Conservation (phyloP, 2,113 vertebrate species). For the Vulpes vulpes region DNA sequence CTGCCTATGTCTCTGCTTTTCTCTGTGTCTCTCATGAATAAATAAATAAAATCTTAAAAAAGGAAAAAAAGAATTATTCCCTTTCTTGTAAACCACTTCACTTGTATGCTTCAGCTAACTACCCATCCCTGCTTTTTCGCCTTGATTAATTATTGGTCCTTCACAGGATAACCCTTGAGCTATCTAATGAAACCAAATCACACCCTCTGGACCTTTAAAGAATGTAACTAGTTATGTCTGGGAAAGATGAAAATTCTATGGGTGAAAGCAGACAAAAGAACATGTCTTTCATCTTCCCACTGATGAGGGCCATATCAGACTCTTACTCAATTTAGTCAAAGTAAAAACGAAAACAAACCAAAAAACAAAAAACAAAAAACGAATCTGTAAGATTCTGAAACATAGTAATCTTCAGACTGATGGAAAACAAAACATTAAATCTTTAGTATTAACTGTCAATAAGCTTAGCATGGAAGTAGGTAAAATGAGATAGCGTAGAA, state of each 20-base stretch:
- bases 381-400: slow-evolving; percentile 20
- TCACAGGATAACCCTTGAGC: neutral
- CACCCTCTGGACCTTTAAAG: neutral
- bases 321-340: neutral
- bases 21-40: no score
- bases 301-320: neutral
- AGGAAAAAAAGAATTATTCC: neutral
- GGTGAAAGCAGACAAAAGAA: neutral
- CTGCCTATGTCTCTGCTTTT: no score
- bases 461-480: neutral
- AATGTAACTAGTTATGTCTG: neutral
- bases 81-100: neutral
- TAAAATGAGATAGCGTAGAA: slow-evolving; percentile 45
- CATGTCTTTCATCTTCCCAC: neutral
- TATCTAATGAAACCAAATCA: neutral
- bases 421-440: neutral
- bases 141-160: neutral
- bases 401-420: neutral
- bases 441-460: neutral
- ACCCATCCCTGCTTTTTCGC: neutral
- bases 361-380: no score
- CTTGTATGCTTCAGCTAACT: neutral
- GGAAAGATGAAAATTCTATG: neutral
- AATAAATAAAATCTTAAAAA: no score
- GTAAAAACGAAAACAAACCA: no score